Conservation (phyloP, 1,140 invertebrate species). For the Ooceraea biroi region DNA sequence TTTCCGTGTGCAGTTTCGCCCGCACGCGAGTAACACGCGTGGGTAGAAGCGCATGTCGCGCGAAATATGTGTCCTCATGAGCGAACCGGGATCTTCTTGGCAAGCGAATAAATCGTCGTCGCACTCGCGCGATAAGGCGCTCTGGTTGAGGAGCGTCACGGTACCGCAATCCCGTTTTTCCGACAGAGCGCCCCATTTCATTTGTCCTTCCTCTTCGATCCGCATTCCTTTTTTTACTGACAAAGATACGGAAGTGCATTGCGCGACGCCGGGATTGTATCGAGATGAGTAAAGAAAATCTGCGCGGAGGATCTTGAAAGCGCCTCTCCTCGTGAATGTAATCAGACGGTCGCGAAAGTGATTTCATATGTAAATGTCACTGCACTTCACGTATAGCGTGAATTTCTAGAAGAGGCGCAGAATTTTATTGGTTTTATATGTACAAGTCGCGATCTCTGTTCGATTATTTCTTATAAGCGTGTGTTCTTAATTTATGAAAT, state of each 20-base stretch:
- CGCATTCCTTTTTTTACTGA: neutral
- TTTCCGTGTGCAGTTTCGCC: neutral
- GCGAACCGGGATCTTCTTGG: conserved; percentile 17
- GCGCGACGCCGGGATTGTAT: too few species aligned
- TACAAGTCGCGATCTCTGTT: neutral
- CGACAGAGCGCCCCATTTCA: neutral
- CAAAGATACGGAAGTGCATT: conserved; percentile 3
- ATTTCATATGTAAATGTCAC: neutral
- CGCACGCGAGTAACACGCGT: neutral
- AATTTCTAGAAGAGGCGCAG: neutral
- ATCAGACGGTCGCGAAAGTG: neutral
- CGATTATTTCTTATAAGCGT: neutral
- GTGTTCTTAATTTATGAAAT: neutral
- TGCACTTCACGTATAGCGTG: neutral
- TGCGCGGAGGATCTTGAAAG: neutral
- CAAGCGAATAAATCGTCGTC: conserved; percentile 52
- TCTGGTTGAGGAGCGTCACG: neutral
- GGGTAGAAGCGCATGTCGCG: too few species aligned
- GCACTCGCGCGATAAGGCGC: conserved; percentile 18
- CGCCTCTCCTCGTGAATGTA: neutral
- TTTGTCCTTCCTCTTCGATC: neutral
- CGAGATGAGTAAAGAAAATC: conserved; percentile 10
- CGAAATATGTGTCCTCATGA: conserved; percentile 30
- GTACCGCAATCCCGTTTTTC: neutral
- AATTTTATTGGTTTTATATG: neutral